Evolutionary conservation across 2,113 vertebrate genomes (phyloP), one percentile per base, ranked within the genome.

Genomic region (Pachypanchax playfairii): DNA sequence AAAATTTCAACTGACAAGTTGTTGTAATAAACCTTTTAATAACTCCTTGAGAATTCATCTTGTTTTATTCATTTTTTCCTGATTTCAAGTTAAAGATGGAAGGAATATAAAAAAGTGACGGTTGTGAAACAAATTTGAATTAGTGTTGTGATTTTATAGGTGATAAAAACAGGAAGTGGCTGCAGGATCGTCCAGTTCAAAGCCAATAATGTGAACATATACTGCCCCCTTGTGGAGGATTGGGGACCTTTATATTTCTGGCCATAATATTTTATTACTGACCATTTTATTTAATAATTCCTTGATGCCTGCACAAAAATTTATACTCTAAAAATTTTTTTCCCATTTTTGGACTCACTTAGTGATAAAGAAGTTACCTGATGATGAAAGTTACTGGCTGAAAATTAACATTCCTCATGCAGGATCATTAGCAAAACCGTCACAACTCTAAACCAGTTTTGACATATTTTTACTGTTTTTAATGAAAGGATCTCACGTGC

Each of bases 11-110:
- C 87, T 77, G 82, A 87, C 82, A 88, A 86, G 76, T 90, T 88
- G 87, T 91, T 90, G 86, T 90, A 92, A 93, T 93, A 92, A 91
- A 92, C 78, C 89, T 93, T 93, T 92, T 92, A 91, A 90, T 92
- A 91, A 88, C 84, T 88, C 84, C 91, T 91, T 87, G 85, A 86
- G 48, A 64, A 56, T 57, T 4, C 13, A 41, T 49, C 44, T 49
- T 53, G 33, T n/a, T 46, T 65, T 20, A 21, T 69, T 75, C 55
- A 33, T 33, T 46, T 13, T 18, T 12, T 4, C 31, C 7, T 29
- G 14, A 49, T 0, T 51, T 62, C 8, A n/a, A 53, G 17, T 10
- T 26, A 1, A 35, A 38, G 3, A 28, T 49, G 1, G 0, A 31
- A 46, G 53, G 17, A 58, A 58, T n/a, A 44, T 8, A 10, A 18